Base-by-base conservation (phyloP, 2,888 invertebrate species). In the Esperia sulphurella region DNA sequence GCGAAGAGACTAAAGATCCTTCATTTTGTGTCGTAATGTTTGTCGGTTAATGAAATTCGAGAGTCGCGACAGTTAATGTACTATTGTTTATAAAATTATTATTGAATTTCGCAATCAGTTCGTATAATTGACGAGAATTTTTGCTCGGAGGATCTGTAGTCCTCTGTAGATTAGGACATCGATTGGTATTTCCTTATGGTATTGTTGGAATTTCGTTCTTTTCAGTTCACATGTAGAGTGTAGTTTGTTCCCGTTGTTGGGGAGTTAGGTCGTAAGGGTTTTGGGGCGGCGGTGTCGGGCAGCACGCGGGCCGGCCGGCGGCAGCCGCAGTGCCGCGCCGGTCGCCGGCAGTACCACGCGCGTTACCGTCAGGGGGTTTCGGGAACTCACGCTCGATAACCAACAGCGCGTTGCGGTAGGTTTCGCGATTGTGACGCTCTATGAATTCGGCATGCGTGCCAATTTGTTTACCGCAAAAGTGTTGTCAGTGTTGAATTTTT, bases 121-220 rank as follows among this genome's bases (percentile, higher is more conserved):
- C 56, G 58, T 58, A 61, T 72, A 80, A 80, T 76, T 78, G 66
- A 71, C 67, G 72, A 73, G 79, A 81, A 79, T 77, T 76, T 45
- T 10, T 14, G 28, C n/a, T 38, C 40, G 40, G 69, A 68, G 86
- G 79, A 81, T 77, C 80, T 72, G 76, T 81, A 80, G 83, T 84
- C 84, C 83, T 84, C 84, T 82, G 83, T n/a, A n/a, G n/a, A n/a
- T 74, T 82, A 78, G 81, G 77, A 70, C 87, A 88, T 89, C 88
- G 88, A 88, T 89, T 88, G 80, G 84, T 70, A 73, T 75, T 70
- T 62, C 13, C 46, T 14, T 44, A 43, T 8, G 10, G 41, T 40
- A 0, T 14, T 48, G 41, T 30, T 33, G 52, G 51, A 79, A 59
- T 63, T 45, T 58, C 46, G 50, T 35, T 14, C 65, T 59, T 79